Percentiles rank a stretch among this genome's conserved stretches.
These are phyloP conservation scores for Tillus elongatus DNA, from an alignment of 2,888 invertebrate species.

Conservation along the genomic window DNA sequence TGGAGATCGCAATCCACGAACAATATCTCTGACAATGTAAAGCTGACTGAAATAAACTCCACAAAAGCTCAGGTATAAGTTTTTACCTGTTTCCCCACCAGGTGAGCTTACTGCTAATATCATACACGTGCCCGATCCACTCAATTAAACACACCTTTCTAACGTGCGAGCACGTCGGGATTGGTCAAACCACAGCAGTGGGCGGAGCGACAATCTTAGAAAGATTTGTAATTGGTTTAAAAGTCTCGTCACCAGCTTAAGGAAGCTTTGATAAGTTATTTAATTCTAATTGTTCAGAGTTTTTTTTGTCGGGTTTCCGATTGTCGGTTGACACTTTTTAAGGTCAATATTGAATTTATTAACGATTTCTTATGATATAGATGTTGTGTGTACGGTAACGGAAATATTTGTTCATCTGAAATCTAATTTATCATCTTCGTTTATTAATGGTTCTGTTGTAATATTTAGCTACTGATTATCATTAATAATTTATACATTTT, in stretches of 20 bases:
- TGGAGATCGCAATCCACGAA: too few species aligned
- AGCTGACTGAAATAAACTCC: background rate
- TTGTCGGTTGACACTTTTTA: too few species aligned
- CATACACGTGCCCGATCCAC: background rate
- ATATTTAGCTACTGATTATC: background rate
- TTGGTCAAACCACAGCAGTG: background rate
- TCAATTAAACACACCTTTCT: background rate
- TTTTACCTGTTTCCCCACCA: slow-evolving; percentile 4
- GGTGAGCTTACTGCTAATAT: background rate
- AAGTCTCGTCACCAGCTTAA: too few species aligned
- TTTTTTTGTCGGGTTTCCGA: too few species aligned
- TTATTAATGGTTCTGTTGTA: background rate
- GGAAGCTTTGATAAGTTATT: background rate
- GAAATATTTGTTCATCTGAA: slow-evolving; percentile 1
- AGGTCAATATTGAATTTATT: slow-evolving; percentile 2
- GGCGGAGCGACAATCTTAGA: background rate
- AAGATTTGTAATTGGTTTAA: slow-evolving; percentile 3
- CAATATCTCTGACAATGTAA: background rate
- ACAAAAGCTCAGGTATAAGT: background rate
- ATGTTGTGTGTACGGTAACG: background rate
- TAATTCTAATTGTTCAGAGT: background rate
- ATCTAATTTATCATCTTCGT: slow-evolving; percentile 3
- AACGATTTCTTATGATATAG: background rate
- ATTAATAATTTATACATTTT: background rate
- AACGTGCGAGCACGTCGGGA: background rate